These are phyloP conservation scores for Mechanitis mazaeus DNA, from an alignment of 2,888 invertebrate species.

Conservation along the genomic window DNA sequence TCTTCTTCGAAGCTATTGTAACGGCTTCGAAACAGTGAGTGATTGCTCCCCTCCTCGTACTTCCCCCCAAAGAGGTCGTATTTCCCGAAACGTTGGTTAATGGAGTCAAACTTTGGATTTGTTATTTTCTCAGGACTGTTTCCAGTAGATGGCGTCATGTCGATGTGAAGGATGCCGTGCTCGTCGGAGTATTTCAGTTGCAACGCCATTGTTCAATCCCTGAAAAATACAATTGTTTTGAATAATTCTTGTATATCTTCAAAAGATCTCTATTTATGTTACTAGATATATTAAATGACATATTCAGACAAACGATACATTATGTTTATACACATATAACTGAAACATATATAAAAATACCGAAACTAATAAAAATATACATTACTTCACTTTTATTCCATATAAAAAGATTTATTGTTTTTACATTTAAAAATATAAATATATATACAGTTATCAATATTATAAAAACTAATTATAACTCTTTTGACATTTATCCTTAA, in stretches of 20 bases:
- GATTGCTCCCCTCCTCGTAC: conserved; percentile 51
- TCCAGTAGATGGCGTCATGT: conserved; percentile 59
- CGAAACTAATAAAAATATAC: too few species aligned
- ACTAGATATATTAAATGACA: too few species aligned
- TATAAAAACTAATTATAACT: too few species aligned
- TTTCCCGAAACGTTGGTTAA: conserved; percentile 63
- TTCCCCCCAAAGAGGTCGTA: conserved; percentile 69
- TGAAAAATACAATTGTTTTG: conserved; percentile 26
- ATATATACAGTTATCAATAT: too few species aligned
- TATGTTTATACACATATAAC: too few species aligned
- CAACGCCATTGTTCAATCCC: conserved; percentile 54
- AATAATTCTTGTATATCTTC: not conserved
- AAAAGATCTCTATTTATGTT: not conserved
- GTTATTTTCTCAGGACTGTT: conserved; percentile 26
- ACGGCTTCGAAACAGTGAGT: conserved; percentile 65
- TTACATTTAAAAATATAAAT: too few species aligned
- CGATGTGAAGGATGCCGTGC: conserved; percentile 66
- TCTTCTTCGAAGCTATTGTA: conserved; percentile 73
- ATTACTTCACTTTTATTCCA: too few species aligned
- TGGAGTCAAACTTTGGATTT: conserved; percentile 62
- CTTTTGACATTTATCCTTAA: too few species aligned
- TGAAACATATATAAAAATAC: too few species aligned
- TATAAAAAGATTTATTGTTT: too few species aligned
- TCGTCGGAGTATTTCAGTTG: conserved; percentile 70
- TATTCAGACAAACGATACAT: too few species aligned